Base-by-base conservation (phyloP, 1,140 invertebrate species). In the Euura saliciscinereae region DNA sequence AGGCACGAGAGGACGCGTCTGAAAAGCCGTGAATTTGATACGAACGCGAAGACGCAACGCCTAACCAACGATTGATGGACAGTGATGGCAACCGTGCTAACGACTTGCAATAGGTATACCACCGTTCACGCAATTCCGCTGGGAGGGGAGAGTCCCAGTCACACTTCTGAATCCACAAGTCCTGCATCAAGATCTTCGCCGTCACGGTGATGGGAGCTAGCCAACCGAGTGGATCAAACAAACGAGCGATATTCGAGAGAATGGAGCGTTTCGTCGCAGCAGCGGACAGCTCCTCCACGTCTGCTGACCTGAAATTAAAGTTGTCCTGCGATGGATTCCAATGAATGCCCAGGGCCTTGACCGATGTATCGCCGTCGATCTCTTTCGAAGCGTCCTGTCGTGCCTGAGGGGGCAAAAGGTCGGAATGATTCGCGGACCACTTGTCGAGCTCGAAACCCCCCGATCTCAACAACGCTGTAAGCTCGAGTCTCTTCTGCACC, bases 191-290 rank as follows among this genome's bases (percentile, higher is more conserved):
- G 11, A 86, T 75, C 74, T 88, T 88, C 13, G 77, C 76, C 13
- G 45, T 70, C 7, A 88, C 77, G 7, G 79, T 80, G 5, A 85
- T 65, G 6, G 86, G 86, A 28, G 80, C 72, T 6, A 87, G 43
- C 65, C 81, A 79, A 43, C 85, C 86, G n/a, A 83, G 71, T 0
- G 81, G 80, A 68, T 86, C 84, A 68, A 75, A 85, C 3, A 83
- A 45, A 75, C 79, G 73, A 4, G 76, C 69, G 0, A 72, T 46
- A 59, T 72, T 3, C 5, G 71, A 72, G 6, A 72, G 71, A 3
- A 72, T 45, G 6, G 45, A 2, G 66, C 65, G 11, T 66, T 68
- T 66, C 2, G 71, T 68, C 5, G 59, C 65, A 8, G 44, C 51
- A 4, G 6, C 8, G 2, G 45, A 42, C 45, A 70, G 51, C 13